Conservation (phyloP, 2,113 vertebrate species). For the Anas platyrhynchos region DNA sequence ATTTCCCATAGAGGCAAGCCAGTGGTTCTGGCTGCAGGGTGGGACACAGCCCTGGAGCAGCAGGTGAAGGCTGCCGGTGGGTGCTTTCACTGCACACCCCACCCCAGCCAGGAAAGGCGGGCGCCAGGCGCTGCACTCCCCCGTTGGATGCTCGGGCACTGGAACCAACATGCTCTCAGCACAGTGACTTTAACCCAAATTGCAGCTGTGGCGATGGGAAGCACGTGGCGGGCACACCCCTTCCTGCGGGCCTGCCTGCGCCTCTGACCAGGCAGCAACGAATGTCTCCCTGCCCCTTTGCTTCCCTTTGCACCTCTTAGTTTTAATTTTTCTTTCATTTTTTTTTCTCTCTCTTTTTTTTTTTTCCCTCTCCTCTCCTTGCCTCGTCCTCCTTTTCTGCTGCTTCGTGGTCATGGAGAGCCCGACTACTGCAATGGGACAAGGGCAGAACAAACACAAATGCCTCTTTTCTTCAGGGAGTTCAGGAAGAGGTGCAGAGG, state of each 20-base stretch:
- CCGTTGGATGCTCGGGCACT: accelerated
- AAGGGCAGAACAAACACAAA: too few species aligned
- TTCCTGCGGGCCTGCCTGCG: too few species aligned
- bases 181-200: neutral
- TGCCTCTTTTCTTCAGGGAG: too few species aligned
- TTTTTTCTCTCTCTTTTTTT: too few species aligned
- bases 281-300: neutral
- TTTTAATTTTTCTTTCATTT: too few species aligned
- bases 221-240: too few species aligned
- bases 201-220: neutral
- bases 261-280: neutral
- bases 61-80: accelerated
- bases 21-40: accelerated
- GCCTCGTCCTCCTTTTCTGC: neutral
- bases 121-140: accelerated
- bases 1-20: neutral
- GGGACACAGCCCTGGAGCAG: neutral
- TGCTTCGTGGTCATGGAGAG: neutral
- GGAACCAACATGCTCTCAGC: neutral
- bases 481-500: too few species aligned
- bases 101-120: neutral
- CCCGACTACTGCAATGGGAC: neutral
- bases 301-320: neutral
- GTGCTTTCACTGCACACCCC: neutral
- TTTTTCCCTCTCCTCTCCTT: neutral